Evolutionary conservation across 2,888 invertebrate genomes (phyloP).

Genomic region (Drosophila maculinotata): DNA sequence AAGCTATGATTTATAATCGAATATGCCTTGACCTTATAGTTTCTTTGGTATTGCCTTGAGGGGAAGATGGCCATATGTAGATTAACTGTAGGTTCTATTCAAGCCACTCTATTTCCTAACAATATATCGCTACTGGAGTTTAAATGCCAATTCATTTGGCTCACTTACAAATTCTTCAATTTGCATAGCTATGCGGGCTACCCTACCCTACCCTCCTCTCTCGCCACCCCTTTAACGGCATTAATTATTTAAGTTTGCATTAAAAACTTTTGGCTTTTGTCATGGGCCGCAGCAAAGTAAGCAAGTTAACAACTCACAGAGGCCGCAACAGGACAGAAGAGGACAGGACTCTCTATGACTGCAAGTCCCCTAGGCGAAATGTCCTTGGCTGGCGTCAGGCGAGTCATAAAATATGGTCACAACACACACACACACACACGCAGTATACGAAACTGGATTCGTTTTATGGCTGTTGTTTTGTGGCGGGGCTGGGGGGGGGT

Average conservation of each 20-base stretch:
- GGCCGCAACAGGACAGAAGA: conserved; percentile 27
- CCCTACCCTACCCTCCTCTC: background rate
- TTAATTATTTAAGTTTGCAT: conserved; percentile 69
- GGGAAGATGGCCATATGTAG: too few relatives aligned
- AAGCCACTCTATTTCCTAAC: background rate
- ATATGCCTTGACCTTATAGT: too few relatives aligned
- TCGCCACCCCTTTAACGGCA: conserved; percentile 11
- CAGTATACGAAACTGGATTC: conserved; percentile 26
- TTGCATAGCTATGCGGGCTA: conserved; percentile 12
- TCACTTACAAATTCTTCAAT: conserved; percentile 34
- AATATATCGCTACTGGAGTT: background rate
- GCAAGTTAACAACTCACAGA: conserved; percentile 48
- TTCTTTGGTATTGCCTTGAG: too few relatives aligned
- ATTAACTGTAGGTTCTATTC: background rate
- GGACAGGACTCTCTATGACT: conserved; percentile 10
- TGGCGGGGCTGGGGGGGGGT: too few relatives aligned
- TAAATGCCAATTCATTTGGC: background rate
- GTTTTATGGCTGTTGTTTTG: conserved; percentile 66
- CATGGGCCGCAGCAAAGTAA: conserved; percentile 31
- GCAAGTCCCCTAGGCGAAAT: conserved; percentile 43
- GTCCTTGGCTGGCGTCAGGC: conserved; percentile 59
- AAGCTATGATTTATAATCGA: too few relatives aligned
- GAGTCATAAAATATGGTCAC: conserved; percentile 71
- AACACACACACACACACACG: conserved; percentile 34
- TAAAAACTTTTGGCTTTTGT: conserved; percentile 62